Conservation (phyloP, 2,888 invertebrate genomes). For the Chirona hameri region DNA sequence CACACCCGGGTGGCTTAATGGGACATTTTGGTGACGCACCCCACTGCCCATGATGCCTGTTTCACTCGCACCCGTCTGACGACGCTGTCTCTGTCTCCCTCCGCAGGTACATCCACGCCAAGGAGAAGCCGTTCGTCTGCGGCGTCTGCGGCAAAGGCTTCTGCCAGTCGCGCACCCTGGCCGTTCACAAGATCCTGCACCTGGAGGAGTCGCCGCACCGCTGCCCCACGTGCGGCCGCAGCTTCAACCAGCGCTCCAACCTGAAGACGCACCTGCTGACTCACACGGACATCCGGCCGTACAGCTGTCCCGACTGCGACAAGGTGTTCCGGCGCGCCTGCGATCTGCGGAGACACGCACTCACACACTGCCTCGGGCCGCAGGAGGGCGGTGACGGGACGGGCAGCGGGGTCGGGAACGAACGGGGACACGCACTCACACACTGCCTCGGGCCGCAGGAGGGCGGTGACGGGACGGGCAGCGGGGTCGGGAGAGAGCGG, state of each 20-base stretch:
- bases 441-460: slow-evolving; percentile 42
- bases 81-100: slow-evolving; percentile 41
- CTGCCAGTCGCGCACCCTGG: slow-evolving; percentile 91
- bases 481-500: slow-evolving; percentile 47
- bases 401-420: neutral
- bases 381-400: neutral
- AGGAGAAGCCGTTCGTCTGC: slow-evolving; percentile 97
- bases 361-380: slow-evolving; percentile 44
- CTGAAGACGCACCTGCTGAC: slow-evolving; percentile 87
- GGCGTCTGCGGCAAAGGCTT: slow-evolving; percentile 95
- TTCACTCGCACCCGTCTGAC: no score
- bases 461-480: neutral
- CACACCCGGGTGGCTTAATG: no score
- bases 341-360: slow-evolving; percentile 63
- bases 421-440: slow-evolving; percentile 51
- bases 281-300: slow-evolving; percentile 88
- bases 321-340: slow-evolving; percentile 90
- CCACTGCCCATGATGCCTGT: no score
- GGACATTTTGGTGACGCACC: no score
- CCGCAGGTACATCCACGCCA: slow-evolving; percentile 93
- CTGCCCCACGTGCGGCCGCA: slow-evolving; percentile 84
- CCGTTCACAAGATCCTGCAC: slow-evolving; percentile 91
- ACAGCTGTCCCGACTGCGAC: slow-evolving; percentile 81
- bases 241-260: slow-evolving; percentile 89
- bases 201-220: slow-evolving; percentile 94